These are phyloP conservation scores for Drosophila nebulosa DNA, from an alignment of 1,140 invertebrate genomes.

Conservation along the genomic window DNA sequence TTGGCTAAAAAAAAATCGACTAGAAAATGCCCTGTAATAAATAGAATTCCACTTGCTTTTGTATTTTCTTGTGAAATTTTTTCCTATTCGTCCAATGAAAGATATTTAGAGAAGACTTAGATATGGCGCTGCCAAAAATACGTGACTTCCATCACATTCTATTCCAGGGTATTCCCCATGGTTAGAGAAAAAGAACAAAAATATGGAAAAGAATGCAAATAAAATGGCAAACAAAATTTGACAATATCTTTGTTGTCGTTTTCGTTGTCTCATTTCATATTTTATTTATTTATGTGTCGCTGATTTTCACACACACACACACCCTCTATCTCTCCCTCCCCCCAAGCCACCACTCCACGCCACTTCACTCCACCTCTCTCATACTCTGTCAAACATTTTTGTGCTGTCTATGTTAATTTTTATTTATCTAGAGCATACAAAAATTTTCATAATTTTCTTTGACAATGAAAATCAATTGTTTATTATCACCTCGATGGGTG, in stretches of 20 bases:
- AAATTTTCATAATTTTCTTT: slow-evolving; percentile 16
- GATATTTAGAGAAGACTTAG: no score
- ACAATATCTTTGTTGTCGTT: slow-evolving; percentile 34
- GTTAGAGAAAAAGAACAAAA: slow-evolving; percentile 20
- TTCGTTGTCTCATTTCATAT: slow-evolving; percentile 22
- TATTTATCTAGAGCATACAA: slow-evolving; percentile 31
- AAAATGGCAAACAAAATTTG: slow-evolving; percentile 46
- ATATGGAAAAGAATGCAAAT: slow-evolving; percentile 21
- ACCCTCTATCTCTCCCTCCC: no score
- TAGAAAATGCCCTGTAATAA: no score
- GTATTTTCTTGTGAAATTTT: no score
- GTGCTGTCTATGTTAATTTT: slow-evolving; percentile 53
- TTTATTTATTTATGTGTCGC: slow-evolving; percentile 38
- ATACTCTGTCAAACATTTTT: background rate
- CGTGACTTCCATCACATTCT: no score
- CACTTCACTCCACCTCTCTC: background rate
- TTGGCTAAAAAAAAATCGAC: no score
- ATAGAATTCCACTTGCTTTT: no score
- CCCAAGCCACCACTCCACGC: background rate
- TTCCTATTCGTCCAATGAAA: no score
- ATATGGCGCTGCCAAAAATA: no score
- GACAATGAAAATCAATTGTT: slow-evolving; percentile 48
- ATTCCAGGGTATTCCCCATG: slow-evolving; percentile 26
- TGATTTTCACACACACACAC: background rate
- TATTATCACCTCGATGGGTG: background rate